A percentile compares a stretch with the other conserved stretches of the same genome.
These are phyloP conservation scores for Lasioglossum marginatum DNA, from an alignment of 2,888 invertebrate species.

Conservation along the genomic window DNA sequence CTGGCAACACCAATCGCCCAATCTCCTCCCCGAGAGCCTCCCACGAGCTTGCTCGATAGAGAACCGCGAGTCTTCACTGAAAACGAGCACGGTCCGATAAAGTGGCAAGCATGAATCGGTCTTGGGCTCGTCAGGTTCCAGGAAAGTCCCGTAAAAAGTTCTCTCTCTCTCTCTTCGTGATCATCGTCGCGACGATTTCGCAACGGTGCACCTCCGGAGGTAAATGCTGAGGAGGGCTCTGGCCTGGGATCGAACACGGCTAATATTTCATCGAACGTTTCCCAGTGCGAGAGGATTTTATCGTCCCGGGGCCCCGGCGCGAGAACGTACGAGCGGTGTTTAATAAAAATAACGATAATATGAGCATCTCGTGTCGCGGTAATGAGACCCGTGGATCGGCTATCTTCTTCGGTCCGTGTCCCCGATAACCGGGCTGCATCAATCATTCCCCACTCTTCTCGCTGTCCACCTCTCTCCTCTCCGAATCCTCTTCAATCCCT, in stretches of 20 bases:
- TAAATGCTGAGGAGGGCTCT: slow-evolving; percentile 8
- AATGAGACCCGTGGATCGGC: slow-evolving; percentile 77
- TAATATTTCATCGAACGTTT: slow-evolving; percentile 65
- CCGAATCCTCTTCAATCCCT: slow-evolving; percentile 13
- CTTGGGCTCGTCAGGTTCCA: slow-evolving; percentile 19
- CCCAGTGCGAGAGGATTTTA: slow-evolving; percentile 57
- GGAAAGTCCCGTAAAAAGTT: slow-evolving; percentile 30
- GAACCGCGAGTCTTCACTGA: neutral
- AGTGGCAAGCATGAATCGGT: neutral
- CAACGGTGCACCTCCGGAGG: slow-evolving; percentile 25
- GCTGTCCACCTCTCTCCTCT: slow-evolving; percentile 16
- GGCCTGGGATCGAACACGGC: slow-evolving; percentile 34
- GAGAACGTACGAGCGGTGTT: slow-evolving; percentile 75
- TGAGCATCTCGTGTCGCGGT: slow-evolving; percentile 83
- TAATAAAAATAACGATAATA: slow-evolving; percentile 84
- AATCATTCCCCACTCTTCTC: slow-evolving; percentile 61
- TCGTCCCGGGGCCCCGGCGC: slow-evolving; percentile 62
- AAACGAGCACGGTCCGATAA: neutral
- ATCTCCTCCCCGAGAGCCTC: neutral
- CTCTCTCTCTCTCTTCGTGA: neutral
- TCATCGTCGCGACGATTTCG: slow-evolving; percentile 36
- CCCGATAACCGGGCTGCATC: slow-evolving; percentile 72
- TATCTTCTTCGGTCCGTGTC: slow-evolving; percentile 73
- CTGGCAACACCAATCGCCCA: neutral
- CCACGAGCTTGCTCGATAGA: neutral